Conservation (phyloP, 2,888 invertebrate genomes). For the Mimas tiliae region DNA sequence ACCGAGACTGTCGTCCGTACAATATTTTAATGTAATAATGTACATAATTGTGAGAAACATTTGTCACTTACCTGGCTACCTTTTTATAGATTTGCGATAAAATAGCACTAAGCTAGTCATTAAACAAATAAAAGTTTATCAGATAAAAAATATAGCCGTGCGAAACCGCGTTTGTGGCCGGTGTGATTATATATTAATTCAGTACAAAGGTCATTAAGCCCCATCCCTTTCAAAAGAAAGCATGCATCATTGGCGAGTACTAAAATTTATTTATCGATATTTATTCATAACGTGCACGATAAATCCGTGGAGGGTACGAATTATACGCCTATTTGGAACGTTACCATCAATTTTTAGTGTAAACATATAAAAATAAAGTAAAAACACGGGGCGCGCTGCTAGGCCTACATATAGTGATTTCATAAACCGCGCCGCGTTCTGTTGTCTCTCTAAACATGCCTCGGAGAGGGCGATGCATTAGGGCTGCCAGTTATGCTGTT, state of each 20-base stretch:
- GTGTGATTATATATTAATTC: neutral
- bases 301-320: conserved; percentile 13
- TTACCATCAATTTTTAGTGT: conserved; percentile 25
- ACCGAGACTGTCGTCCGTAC: too few relatives aligned
- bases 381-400: conserved; percentile 12
- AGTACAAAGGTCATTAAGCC: neutral
- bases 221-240: neutral
- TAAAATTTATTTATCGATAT: conserved; percentile 7
- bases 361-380: conserved; percentile 22
- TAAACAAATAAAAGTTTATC: too few relatives aligned
- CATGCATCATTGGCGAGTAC: neutral
- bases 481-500: conserved; percentile 35
- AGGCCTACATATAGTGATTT: conserved; percentile 57
- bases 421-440: conserved; percentile 51
- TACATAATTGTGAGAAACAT: too few relatives aligned
- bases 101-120: too few relatives aligned
- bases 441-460: conserved; percentile 50
- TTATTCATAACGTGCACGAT: neutral
- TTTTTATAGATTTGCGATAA: too few relatives aligned
- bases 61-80: too few relatives aligned
- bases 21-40: too few relatives aligned
- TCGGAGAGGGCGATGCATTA: conserved; percentile 29
- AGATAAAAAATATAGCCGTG: too few relatives aligned
- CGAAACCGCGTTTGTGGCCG: too few relatives aligned
- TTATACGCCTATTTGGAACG: conserved; percentile 12